Evolutionary conservation across 2,113 vertebrate genomes (phyloP).

Genomic region (Gobiocypris rarus): DNA sequence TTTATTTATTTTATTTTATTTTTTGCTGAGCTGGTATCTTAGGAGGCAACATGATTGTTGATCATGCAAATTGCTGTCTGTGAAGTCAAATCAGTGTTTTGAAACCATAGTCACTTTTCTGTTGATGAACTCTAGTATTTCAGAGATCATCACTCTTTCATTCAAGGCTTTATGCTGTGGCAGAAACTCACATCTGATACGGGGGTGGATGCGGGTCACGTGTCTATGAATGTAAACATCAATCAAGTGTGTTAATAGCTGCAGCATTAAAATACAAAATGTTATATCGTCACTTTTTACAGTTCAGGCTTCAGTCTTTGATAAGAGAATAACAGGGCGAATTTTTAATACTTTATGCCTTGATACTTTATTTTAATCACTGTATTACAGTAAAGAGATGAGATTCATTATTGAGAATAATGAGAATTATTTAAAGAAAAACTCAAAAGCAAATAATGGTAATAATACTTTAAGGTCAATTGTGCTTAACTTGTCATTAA

Average conservation of each 20-base stretch:
- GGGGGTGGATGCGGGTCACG: constrained; percentile 12
- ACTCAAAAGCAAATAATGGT: background rate
- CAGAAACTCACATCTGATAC: constrained; percentile 26
- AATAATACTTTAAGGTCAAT: background rate
- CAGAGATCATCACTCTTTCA: constrained; percentile 22
- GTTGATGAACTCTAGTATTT: background rate
- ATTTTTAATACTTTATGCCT: background rate
- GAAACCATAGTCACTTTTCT: background rate
- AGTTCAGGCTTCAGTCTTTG: background rate
- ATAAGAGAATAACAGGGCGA: background rate
- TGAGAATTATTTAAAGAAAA: background rate
- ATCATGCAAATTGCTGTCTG: background rate
- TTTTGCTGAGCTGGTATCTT: background rate
- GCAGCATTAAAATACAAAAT: constrained; percentile 8
- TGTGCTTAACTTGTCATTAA: background rate
- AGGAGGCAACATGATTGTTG: background rate
- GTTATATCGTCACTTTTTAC: background rate
- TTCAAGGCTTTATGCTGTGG: constrained; percentile 15
- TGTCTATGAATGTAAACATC: constrained; percentile 22
- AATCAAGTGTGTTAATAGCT: constrained; percentile 23
- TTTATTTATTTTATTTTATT: background rate
- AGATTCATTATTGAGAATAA: no score
- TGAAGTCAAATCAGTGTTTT: background rate
- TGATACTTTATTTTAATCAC: no score
- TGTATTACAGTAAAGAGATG: background rate